phyloP scores from a whole-genome alignment of 2,797 vertebrate genomes.

The Enteromius trimaculatus region DNA sequence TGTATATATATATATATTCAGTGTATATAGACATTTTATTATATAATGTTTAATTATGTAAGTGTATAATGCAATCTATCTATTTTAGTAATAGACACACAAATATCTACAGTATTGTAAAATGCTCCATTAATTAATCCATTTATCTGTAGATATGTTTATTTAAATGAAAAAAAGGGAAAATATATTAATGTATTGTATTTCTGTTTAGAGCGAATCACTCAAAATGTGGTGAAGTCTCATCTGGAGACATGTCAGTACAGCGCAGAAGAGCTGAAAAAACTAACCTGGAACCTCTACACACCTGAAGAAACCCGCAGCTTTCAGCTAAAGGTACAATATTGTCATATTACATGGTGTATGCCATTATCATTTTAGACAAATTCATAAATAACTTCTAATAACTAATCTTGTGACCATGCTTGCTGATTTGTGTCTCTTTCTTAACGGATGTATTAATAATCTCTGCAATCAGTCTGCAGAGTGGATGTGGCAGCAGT shows the following conservation, averaged over 20 bases:
- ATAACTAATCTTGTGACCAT: background rate
- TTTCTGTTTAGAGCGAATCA: conserved; percentile 79
- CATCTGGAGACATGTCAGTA: conserved; percentile 92
- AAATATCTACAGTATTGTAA: background rate
- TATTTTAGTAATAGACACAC: no score
- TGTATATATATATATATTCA: no score
- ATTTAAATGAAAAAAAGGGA: background rate
- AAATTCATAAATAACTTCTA: background rate
- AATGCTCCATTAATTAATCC: background rate
- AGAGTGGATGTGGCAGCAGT: conserved; percentile 93
- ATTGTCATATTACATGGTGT: background rate
- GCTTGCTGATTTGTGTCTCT: background rate
- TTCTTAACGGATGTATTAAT: background rate
- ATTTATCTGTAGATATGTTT: background rate
- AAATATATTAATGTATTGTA: conserved; percentile 17
- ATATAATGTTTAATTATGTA: no score
- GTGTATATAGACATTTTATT: no score
- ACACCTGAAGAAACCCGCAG: conserved; percentile 83
- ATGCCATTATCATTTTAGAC: background rate
- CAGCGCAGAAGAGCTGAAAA: conserved; percentile 88
- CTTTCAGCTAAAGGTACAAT: conserved; percentile 86
- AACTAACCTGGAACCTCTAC: conserved; percentile 84
- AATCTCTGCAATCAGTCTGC: conserved; percentile 76
- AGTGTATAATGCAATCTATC: no score
- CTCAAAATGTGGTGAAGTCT: conserved; percentile 89